Conservation (phyloP, 2,113 vertebrate genomes). For the Mastomys coucha region DNA sequence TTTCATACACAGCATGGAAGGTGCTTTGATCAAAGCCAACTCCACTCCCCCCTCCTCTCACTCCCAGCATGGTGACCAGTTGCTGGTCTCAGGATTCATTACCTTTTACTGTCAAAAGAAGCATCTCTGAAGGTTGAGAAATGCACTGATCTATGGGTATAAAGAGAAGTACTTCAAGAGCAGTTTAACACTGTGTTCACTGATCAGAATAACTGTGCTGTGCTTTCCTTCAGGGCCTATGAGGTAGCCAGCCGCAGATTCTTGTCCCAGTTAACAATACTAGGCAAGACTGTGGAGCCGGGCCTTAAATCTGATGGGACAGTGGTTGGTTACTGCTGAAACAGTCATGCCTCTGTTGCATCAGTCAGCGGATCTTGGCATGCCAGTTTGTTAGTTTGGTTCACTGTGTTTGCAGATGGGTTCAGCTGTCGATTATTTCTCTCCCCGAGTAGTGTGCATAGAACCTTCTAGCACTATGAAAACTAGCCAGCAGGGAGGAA, state of each 20-base stretch:
- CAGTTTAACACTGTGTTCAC: neutral
- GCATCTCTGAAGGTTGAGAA: neutral
- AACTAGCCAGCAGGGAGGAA: neutral
- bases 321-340: neutral
- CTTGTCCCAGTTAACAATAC: neutral
- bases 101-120: neutral
- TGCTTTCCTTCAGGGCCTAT: neutral
- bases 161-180: neutral
- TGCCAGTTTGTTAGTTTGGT: neutral
- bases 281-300: neutral
- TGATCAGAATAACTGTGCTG: neutral
- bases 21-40: neutral
- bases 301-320: too few species aligned
- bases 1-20: neutral
- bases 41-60: too few species aligned
- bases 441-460: neutral
- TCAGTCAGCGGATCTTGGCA: too few species aligned
- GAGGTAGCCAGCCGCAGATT: neutral
- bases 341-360: neutral
- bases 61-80: neutral
- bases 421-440: neutral
- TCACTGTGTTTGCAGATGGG: neutral
- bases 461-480: neutral
- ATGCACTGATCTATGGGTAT: too few species aligned
- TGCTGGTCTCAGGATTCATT: neutral